Conservation (phyloP, 2,113 vertebrate genomes). For the Plotosus lineatus region DNA sequence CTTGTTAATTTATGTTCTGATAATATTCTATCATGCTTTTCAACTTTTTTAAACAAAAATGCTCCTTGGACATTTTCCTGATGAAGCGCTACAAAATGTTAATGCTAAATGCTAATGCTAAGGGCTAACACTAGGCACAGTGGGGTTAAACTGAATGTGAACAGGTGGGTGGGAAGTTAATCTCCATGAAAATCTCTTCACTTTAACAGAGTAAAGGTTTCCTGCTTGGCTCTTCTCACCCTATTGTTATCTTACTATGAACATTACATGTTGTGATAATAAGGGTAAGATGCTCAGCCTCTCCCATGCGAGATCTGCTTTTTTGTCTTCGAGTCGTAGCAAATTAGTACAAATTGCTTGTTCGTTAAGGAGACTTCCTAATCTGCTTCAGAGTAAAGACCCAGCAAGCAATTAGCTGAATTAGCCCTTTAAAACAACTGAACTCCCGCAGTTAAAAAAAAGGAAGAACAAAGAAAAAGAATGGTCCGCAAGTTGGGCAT, state of each 20-base stretch:
- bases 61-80: neutral
- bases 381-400: constrained; percentile 58
- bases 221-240: constrained; percentile 16
- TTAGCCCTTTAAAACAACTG: constrained; percentile 57
- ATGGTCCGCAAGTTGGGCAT: constrained; percentile 43
- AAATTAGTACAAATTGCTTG: constrained; percentile 62
- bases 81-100: neutral
- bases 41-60: neutral
- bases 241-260: constrained; percentile 52
- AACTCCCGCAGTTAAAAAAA: constrained; percentile 42
- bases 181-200: constrained; percentile 40
- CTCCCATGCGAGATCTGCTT: constrained; percentile 44
- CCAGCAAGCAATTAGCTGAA: constrained; percentile 55
- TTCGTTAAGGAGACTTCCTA: constrained; percentile 59
- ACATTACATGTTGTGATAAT: constrained; percentile 40
- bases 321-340: constrained; percentile 52
- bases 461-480: too few relatives aligned
- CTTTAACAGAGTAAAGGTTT: constrained; percentile 38
- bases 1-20: neutral
- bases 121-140: neutral
- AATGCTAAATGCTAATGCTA: neutral
- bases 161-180: constrained; percentile 33
- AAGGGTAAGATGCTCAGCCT: constrained; percentile 53
- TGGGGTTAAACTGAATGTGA: neutral
- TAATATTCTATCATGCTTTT: neutral